Base-by-base conservation (phyloP, 2,797 vertebrate genomes). In the Acipenser oxyrinchus region DNA sequence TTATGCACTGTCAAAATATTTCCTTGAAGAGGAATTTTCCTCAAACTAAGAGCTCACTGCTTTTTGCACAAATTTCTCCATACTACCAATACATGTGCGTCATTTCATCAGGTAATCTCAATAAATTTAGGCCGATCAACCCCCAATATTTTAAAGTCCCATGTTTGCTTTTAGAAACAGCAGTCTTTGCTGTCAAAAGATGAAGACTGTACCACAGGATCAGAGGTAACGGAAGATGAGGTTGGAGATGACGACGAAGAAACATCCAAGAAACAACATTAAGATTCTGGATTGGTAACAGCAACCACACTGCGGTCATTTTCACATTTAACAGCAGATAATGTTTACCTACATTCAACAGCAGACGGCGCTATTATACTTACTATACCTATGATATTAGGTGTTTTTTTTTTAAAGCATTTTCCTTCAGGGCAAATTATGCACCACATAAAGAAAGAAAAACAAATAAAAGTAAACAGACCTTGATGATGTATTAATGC, bases 231-330 rank as follows among this genome's bases (percentile, higher is more conserved):
- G 1, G 96, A 99, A 71, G 96, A 99, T 73, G 96, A 99, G 83
- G 93, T 99, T 2, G 96, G 96, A 6, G n/a, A n/a, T n/a, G 96
- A 99, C 74, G 96, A 99, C 81, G 96, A 99, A 79, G 96, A 99
- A 82, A 79, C 90, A n/a, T 91, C 87, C 70, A 99, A 86, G 78
- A 98, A 49, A 51, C 7, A 66, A 67, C 8, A 12, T 60, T 9
- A 55, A 55, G n/a, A n/a, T 9, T 23, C 23, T 23, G 23, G 23
- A 3, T 6, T 9, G 23, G 37, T 37, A 55, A 55, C 59, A 60
- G 8, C 8, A 10, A 60, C 12, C 12, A 12, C 8, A 60, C 7
- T 49, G 8, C 37, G 3, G 9, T 62, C 7, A 50, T 18, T 52
- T 50, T 62, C 11, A 51, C 51, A 12, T 55, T 10, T 55, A 55